phyloP scores from a whole-genome alignment of 2,888 invertebrate genomes.

The Tetragonisca angustula region DNA sequence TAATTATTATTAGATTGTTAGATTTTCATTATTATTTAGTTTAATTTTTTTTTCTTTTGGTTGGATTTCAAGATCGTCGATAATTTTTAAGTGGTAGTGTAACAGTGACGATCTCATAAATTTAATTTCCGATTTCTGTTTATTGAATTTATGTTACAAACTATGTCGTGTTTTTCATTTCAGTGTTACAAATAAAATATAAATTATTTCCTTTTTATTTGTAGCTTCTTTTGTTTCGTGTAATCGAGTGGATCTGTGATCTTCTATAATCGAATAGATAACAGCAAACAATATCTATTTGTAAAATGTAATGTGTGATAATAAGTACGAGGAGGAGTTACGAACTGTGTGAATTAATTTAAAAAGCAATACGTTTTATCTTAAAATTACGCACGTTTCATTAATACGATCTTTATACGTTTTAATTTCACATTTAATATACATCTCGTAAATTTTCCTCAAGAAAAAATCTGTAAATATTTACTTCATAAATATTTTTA shows the following conservation, averaged over 20 bases:
- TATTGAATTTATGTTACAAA: background rate
- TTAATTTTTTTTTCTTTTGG: too few species aligned
- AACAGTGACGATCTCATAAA: background rate
- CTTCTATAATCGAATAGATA: too few species aligned
- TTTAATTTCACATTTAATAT: background rate
- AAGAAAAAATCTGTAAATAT: background rate
- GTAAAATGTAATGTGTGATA: background rate
- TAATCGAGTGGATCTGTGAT: background rate
- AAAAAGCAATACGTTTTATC: background rate
- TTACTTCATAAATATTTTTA: background rate
- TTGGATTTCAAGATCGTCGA: background rate
- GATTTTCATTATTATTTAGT: too few species aligned
- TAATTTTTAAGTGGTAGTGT: too few species aligned
- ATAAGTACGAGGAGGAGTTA: background rate
- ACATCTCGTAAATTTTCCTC: background rate
- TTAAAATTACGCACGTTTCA: background rate
- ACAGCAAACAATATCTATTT: too few species aligned
- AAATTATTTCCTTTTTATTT: too few species aligned
- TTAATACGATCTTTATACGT: background rate
- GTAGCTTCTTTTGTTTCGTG: too few species aligned
- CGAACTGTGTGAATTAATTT: too few species aligned
- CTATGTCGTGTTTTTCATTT: background rate
- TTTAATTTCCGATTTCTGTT: background rate
- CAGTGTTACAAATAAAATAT: background rate
- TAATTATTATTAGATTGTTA: too few species aligned